phyloP scores from a whole-genome alignment of 1,140 invertebrate species.

The Tigriopus japonicus region DNA sequence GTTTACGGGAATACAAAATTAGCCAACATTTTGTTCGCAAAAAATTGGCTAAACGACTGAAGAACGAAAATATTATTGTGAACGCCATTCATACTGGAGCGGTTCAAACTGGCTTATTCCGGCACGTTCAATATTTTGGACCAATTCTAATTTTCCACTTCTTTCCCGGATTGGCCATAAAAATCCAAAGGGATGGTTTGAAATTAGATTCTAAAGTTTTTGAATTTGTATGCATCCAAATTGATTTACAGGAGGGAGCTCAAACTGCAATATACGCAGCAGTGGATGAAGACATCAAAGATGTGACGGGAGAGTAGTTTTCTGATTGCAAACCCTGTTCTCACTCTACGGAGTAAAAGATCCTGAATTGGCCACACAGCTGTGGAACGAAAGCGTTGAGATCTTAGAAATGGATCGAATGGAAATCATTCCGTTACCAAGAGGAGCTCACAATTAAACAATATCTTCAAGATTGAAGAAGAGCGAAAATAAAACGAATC shows the following conservation, averaged over 20 bases:
- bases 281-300: neutral
- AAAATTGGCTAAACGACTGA: constrained; percentile 45
- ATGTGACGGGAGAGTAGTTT: neutral
- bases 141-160: neutral
- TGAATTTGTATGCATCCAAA: too few relatives aligned
- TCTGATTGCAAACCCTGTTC: neutral
- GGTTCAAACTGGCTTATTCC: constrained; percentile 44
- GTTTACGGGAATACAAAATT: constrained; percentile 45
- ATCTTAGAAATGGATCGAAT: too few relatives aligned
- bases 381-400: too few relatives aligned
- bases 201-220: too few relatives aligned
- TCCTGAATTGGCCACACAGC: too few relatives aligned
- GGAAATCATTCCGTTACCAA: too few relatives aligned
- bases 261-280: neutral
- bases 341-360: too few relatives aligned
- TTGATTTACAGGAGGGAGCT: neutral
- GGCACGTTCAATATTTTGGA: constrained; percentile 32
- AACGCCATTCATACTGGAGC: constrained; percentile 28
- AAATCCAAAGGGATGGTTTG: neutral
- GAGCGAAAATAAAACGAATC: too few relatives aligned
- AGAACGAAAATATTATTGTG: constrained; percentile 40
- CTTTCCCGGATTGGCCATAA: neutral
- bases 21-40: constrained; percentile 67
- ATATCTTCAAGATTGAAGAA: too few relatives aligned
- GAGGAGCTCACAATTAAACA: too few relatives aligned